Percentiles rank a stretch among this genome's conserved stretches.
phyloP scores from a whole-genome alignment of 2,797 vertebrate species.

The Manis javanica region DNA sequence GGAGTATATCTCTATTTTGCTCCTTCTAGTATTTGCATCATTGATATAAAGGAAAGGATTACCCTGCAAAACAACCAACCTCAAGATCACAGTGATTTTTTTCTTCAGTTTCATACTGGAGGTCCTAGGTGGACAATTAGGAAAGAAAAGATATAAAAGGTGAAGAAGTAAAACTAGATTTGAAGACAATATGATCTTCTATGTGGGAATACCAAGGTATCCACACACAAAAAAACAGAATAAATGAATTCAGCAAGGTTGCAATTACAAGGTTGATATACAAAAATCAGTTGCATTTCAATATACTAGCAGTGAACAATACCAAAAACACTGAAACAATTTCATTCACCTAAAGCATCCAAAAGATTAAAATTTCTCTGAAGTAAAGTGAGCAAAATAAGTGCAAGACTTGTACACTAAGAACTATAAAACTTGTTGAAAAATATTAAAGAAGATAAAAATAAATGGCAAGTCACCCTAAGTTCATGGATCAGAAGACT shows the following conservation, averaged over 20 bases:
- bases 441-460: neutral
- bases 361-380: neutral
- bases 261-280: neutral
- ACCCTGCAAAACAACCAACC: neutral
- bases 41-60: neutral
- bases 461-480: neutral
- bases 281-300: neutral
- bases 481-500: neutral
- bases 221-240: neutral
- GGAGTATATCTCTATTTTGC: neutral
- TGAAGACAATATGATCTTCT: neutral
- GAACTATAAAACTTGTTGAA: neutral
- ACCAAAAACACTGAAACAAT: conserved; percentile 4
- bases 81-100: neutral
- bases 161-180: conserved; percentile 8
- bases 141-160: neutral
- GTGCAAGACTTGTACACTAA: neutral
- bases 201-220: neutral
- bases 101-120: neutral
- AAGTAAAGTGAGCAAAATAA: neutral
- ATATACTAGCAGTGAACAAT: neutral
- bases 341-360: neutral
- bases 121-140: neutral
- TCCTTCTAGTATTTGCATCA: neutral
- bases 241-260: neutral